Percentiles rank a stretch among this genome's conserved stretches.
Evolutionary conservation across 2,113 vertebrate species (phyloP).

Genomic region (Caranx ignobilis): DNA sequence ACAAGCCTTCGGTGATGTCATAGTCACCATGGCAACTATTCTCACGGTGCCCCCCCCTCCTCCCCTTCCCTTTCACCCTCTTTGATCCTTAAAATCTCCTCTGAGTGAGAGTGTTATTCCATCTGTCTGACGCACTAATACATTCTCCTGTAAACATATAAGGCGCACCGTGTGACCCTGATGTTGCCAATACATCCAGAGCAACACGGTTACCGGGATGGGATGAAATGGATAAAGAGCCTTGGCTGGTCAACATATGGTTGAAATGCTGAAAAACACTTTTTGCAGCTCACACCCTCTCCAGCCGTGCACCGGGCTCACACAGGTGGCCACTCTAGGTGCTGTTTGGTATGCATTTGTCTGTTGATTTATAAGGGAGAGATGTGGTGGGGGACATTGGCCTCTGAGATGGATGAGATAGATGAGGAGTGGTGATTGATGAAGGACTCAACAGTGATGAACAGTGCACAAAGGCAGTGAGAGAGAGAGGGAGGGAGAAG

Average conservation of each 20-base stretch:
- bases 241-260: not conserved
- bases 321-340: slow-evolving; percentile 36
- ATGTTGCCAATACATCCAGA: slow-evolving; percentile 17
- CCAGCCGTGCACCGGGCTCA: not conserved
- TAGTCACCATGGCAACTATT: slow-evolving; percentile 79
- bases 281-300: not conserved
- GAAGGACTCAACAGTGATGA: slow-evolving; percentile 47
- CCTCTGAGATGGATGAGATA: slow-evolving; percentile 64
- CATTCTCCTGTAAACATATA: slow-evolving; percentile 30
- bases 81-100: slow-evolving; percentile 71
- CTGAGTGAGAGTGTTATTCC: slow-evolving; percentile 68
- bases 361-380: slow-evolving; percentile 64
- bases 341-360: slow-evolving; percentile 52
- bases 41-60: slow-evolving; percentile 59
- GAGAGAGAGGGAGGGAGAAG: slow-evolving; percentile 13
- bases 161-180: slow-evolving; percentile 26
- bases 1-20: slow-evolving; percentile 73
- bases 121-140: slow-evolving; percentile 41
- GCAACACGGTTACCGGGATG: not conserved
- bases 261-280: slow-evolving; percentile 15
- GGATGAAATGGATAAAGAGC: not conserved
- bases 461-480: slow-evolving; percentile 30
- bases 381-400: slow-evolving; percentile 41
- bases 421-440: slow-evolving; percentile 65
- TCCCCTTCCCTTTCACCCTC: slow-evolving; percentile 49